phyloP scores from a whole-genome alignment of 2,113 vertebrate species.

The Lasiurus borealis region DNA sequence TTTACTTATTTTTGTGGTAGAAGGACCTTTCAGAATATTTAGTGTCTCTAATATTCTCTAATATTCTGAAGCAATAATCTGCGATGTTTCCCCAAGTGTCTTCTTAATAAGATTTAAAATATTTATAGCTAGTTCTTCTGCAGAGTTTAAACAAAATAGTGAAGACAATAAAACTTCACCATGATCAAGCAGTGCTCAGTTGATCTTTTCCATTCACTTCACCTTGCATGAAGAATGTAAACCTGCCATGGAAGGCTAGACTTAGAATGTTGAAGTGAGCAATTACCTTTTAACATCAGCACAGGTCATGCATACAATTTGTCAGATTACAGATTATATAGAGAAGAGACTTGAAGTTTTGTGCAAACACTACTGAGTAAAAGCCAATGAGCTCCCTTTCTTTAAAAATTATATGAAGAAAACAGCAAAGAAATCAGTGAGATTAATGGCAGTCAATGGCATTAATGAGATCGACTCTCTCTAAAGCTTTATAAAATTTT shows the following conservation, averaged over 20 bases:
- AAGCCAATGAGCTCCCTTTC: conserved; percentile 40
- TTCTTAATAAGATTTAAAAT: conserved; percentile 51
- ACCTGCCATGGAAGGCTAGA: conserved; percentile 41
- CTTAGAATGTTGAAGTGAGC: conserved; percentile 74
- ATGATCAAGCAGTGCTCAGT: not conserved
- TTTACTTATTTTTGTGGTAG: not conserved
- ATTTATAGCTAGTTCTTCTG: conserved; percentile 40
- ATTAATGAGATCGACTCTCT: not conserved
- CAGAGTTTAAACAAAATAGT: conserved; percentile 57
- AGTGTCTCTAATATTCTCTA: not conserved
- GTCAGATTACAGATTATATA: conserved; percentile 76
- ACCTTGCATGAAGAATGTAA: conserved; percentile 50
- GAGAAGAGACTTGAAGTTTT: conserved; percentile 64
- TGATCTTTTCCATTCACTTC: conserved; percentile 38
- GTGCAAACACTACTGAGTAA: conserved; percentile 23
- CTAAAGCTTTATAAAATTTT: not conserved
- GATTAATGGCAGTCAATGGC: not conserved
- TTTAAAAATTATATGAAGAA: conserved; percentile 26
- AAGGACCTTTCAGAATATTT: conserved; percentile 7
- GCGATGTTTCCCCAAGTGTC: not conserved
- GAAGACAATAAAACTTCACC: not conserved
- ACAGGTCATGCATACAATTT: conserved; percentile 66
- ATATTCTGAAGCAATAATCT: not conserved
- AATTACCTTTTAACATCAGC: conserved; percentile 74
- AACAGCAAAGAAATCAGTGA: conserved; percentile 1